Evolutionary conservation across 2,797 vertebrate species (phyloP).

Genomic region (Microtus obscurus): DNA sequence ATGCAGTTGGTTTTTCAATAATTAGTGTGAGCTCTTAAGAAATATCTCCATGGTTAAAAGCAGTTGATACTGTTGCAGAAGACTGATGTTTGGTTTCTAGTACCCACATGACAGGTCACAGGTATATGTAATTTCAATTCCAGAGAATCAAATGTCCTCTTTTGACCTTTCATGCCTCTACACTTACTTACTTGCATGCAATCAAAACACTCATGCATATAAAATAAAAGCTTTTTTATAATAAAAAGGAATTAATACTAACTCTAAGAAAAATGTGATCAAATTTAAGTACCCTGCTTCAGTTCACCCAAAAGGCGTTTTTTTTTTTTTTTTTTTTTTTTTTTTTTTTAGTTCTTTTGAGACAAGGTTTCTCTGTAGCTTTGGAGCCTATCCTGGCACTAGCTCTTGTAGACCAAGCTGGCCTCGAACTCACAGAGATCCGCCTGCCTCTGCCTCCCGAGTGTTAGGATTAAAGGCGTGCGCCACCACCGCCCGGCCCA

Average conservation of each 20-base stretch:
- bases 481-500: no score
- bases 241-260: neutral
- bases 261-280: neutral
- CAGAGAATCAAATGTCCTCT: neutral
- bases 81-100: neutral
- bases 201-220: neutral
- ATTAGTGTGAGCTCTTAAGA: slow-evolving; percentile 10
- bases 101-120: neutral
- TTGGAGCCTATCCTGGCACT: no score
- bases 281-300: neutral
- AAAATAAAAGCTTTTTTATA: neutral
- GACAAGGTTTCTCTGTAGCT: no score
- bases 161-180: neutral
- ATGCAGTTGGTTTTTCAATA: rapidly evolving
- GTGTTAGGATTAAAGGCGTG: no score
- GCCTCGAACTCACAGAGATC: no score
- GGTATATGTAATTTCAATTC: neutral
- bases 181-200: neutral
- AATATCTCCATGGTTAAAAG: slow-evolving; percentile 38
- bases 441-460: no score
- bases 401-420: no score
- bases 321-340: no score
- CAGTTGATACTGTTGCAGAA: no score
- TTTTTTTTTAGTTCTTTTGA: no score
- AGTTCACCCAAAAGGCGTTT: neutral